phyloP scores from a whole-genome alignment of 2,797 vertebrate genomes.

The Scolopax rusticola region DNA sequence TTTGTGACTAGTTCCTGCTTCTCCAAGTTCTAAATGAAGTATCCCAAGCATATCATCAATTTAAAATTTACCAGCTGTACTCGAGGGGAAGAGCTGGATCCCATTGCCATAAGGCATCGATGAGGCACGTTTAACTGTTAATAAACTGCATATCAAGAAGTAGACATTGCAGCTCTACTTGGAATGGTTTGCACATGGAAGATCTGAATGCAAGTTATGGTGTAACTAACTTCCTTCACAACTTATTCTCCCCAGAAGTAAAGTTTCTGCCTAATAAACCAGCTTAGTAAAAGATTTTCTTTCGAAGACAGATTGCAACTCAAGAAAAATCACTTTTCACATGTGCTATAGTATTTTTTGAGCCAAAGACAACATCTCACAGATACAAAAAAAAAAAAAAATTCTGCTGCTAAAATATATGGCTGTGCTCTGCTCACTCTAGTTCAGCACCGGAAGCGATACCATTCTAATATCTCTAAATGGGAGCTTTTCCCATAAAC shows the following conservation, averaged over 20 bases:
- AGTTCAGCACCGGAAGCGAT: not conserved
- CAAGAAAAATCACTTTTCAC: not conserved
- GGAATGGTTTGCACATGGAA: accelerated
- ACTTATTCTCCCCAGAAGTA: not conserved
- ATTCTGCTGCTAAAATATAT: not conserved
- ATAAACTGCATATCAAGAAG: not conserved
- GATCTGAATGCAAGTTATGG: not conserved
- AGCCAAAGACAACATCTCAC: not conserved
- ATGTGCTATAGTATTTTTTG: not conserved
- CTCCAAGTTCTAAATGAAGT: not conserved
- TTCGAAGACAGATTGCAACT: not conserved
- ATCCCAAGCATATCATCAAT: not conserved
- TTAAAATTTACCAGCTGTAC: accelerated
- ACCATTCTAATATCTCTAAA: not conserved
- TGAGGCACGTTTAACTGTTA: not conserved
- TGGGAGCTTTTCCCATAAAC: not conserved
- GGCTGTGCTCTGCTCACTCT: not conserved
- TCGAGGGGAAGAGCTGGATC: not conserved
- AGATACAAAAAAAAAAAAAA: not conserved
- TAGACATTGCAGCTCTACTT: accelerated
- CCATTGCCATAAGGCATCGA: not conserved
- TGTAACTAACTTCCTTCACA: not conserved
- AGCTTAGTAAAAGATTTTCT: not conserved
- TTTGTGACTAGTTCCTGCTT: not conserved
- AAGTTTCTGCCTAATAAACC: not conserved